These are phyloP conservation scores for Lithophane ornitopus DNA, from an alignment of 2,888 invertebrate species.

Conservation along the genomic window DNA sequence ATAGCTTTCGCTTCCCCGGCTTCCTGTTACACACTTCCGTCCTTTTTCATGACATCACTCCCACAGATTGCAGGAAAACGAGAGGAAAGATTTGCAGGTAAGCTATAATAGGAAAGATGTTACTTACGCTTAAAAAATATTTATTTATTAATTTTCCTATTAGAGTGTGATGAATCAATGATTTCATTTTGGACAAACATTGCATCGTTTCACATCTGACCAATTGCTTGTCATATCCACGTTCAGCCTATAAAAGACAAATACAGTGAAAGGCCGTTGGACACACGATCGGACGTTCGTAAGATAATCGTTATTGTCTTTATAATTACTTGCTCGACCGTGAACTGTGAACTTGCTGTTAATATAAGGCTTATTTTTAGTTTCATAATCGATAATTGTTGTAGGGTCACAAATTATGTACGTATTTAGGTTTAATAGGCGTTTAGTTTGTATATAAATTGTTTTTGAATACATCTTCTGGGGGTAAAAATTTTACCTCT, in stretches of 20 bases:
- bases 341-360: conserved; percentile 77
- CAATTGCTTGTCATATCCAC: not conserved
- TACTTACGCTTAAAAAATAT: too few species aligned
- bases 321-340: conserved; percentile 73
- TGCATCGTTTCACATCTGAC: not conserved
- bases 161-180: too few species aligned
- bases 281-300: conserved; percentile 65
- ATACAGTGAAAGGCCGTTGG: conserved; percentile 67
- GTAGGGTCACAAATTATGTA: not conserved
- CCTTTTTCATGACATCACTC: too few species aligned
- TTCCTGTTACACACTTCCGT: too few species aligned
- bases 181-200: not conserved
- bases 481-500: too few species aligned
- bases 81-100: too few species aligned
- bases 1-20: too few species aligned
- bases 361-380: conserved; percentile 61
- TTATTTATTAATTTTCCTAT: too few species aligned
- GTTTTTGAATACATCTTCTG: too few species aligned
- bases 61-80: too few species aligned
- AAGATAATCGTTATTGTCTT: conserved; percentile 72
- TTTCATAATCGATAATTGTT: conserved; percentile 30
- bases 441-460: too few species aligned
- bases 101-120: too few species aligned
- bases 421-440: not conserved
- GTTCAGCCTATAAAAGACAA: conserved; percentile 23